phyloP scores from a whole-genome alignment of 2,888 invertebrate species.

The Habroteleia sp. region DNA sequence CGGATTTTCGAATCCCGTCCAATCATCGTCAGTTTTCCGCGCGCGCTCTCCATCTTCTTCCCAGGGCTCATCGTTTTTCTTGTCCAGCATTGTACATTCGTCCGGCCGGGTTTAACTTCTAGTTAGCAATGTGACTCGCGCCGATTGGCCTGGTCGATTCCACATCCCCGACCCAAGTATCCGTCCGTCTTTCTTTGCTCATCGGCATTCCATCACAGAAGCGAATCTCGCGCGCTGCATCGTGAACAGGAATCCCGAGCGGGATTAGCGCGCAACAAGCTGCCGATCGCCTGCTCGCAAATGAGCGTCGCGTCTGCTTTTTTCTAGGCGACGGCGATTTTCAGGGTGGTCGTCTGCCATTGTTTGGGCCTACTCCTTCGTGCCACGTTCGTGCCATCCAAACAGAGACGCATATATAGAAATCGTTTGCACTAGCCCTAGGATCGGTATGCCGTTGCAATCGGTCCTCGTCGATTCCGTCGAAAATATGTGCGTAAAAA shows the following conservation, averaged over 20 bases:
- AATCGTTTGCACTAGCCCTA: constrained; percentile 37
- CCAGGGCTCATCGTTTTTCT: constrained; percentile 41
- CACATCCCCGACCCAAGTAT: constrained; percentile 38
- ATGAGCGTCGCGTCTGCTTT: constrained; percentile 60
- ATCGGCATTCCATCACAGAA: constrained; percentile 63
- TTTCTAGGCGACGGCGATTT: constrained; percentile 48
- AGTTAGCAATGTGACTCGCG: constrained; percentile 57
- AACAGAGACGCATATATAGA: constrained; percentile 37
- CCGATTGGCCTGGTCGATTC: constrained; percentile 60
- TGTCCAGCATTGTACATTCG: constrained; percentile 47
- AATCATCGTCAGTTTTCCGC: constrained; percentile 58
- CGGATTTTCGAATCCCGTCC: constrained; percentile 44
- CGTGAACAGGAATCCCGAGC: constrained; percentile 53
- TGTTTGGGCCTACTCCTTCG: constrained; percentile 4
- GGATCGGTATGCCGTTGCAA: constrained; percentile 14
- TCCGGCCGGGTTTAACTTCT: constrained; percentile 39
- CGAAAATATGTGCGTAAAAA: constrained; percentile 31
- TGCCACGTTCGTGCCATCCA: constrained; percentile 5
- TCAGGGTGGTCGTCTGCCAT: constrained; percentile 59
- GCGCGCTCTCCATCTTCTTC: constrained; percentile 50
- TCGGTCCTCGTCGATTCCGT: constrained; percentile 28
- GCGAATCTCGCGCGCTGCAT: constrained; percentile 59
- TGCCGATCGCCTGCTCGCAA: constrained; percentile 60
- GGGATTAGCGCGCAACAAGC: constrained; percentile 62
- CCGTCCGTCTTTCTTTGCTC: constrained; percentile 51